Conservation (phyloP, 2,888 invertebrate genomes). For the Pseudococcus longispinus region DNA sequence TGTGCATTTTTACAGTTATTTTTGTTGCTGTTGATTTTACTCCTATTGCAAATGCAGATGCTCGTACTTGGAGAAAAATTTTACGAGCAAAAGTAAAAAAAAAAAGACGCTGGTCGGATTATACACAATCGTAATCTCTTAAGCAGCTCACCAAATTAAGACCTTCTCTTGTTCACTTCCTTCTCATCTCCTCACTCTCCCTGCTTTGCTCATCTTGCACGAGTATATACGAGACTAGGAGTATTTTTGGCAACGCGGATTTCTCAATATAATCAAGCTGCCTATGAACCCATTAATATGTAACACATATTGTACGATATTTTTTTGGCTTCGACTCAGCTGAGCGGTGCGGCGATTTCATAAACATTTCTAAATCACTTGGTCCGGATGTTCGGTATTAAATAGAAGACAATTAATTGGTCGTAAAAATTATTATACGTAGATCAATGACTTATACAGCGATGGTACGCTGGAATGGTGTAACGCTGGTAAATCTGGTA, state of each 20-base stretch:
- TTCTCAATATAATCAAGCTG: neutral
- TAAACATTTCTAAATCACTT: neutral
- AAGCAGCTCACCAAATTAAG: neutral
- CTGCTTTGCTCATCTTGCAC: neutral
- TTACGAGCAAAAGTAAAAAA: too few species aligned
- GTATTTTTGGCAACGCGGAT: neutral
- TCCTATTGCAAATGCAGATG: too few species aligned
- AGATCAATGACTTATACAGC: constrained; percentile 7
- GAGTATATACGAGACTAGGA: too few species aligned
- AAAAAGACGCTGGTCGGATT: neutral
- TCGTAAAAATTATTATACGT: neutral
- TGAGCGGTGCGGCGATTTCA: neutral
- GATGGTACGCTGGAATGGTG: neutral
- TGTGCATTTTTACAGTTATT: too few species aligned
- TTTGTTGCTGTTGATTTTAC: too few species aligned
- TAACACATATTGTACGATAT: neutral
- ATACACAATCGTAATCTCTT: neutral
- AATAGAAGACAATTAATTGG: neutral
- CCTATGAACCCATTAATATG: neutral
- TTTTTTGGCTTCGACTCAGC: neutral
- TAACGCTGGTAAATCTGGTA: constrained; percentile 20
- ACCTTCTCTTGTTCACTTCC: neutral
- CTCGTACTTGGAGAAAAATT: too few species aligned
- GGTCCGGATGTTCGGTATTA: neutral
- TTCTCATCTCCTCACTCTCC: neutral